Evolutionary conservation across 2,888 invertebrate genomes (phyloP), one percentile per base, ranked within the genome.

Genomic region (Xanthia icteritia): DNA sequence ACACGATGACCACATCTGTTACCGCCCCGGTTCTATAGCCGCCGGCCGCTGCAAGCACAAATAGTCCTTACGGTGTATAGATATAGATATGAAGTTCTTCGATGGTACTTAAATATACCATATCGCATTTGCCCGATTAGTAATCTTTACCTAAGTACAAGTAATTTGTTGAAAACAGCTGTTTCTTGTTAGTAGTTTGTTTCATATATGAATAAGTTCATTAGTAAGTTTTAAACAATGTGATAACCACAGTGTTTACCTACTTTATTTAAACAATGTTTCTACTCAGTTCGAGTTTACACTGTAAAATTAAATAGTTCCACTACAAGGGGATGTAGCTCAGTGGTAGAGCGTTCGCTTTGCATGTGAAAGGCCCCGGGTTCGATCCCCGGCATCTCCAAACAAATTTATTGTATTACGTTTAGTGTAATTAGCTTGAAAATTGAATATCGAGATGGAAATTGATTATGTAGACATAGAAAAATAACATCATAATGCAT

Each of bases 341-440:
- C 99, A 99, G 98, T 98, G 99, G 98, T 99, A 98, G 98, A 99
- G 99, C 98, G 98, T 98, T 98, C 98, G 98, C 99, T 99, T 99
- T 98, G 99, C 98, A 99, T 98, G 98, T 98, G 98, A 98, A 98
- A 99, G 98, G 98, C 98, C 98, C 98, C 98, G 98, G 98, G 99
- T 98, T 99, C 99, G 98, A 99, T 98, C 98, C 98, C 98, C 98
- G 98, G 98, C 98, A 98, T 98, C 98, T 98, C 98, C 98, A 98
- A 81, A 3, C 51, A 45, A 51, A 39, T 64, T 76, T 81, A 82
- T 56, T 61, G 48, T 13, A 9, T 17, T 20, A 36, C 0, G 9
- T 27, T 65, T 23, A 45, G 1, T 31, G 0, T 56, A 36, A 61
- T 73, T 66, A 73, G 65, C 69, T n/a, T 17, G 15, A 31, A 54